Evolutionary conservation across 2,888 invertebrate species (phyloP), one percentile per base, ranked within the genome.

Genomic region (Pogonocherus hispidulus): DNA sequence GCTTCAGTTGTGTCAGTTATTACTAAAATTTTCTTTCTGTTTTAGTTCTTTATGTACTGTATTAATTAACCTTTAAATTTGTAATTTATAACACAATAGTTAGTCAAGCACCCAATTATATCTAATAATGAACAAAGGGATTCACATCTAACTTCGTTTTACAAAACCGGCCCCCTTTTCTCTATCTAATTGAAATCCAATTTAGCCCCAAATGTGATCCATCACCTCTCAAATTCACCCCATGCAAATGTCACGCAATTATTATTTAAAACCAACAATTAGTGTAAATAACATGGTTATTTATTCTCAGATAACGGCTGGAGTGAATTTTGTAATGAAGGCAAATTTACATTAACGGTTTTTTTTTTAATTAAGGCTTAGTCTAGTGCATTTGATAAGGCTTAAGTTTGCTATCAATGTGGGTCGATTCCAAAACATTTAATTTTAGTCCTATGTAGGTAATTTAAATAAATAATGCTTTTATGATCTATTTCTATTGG

Each of bases 261-360:
- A n/a, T 2, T n/a, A 37, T 35, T n/a, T 37, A 37, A 19, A 19
- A 19, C 41, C 18, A 37, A 6, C 20, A 55, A 41, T 22, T 19
- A 20, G 19, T 55, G 20, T 22, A 55, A 55, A 41, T 55, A 54
- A 41, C 16, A 55, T 35, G 55, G 19, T 55, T 55, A 55, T 55
- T 55, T 55, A 55, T 55, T 41, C 55, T 37, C 37, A 55, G 55
- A 55, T 55, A 55, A 55, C n/a, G 18, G 20, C n/a, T 9, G 19
- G n/a, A 20, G 41, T 20, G 37, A 55, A 27, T 52, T 55, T 55
- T 5, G 55, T 37, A 35, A 37, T 16, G 32, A 55, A 11, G 23
- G 6, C 5, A 55, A 41, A 41, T 55, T 55, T 37, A 35, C 41
- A 55, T 37, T 55, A 19, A 9, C 5, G 22, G 18, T 37, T 23